Evolutionary conservation across 2,797 vertebrate species (phyloP), one percentile per base, ranked within the genome.

Genomic region (Gallinago solitaria): DNA sequence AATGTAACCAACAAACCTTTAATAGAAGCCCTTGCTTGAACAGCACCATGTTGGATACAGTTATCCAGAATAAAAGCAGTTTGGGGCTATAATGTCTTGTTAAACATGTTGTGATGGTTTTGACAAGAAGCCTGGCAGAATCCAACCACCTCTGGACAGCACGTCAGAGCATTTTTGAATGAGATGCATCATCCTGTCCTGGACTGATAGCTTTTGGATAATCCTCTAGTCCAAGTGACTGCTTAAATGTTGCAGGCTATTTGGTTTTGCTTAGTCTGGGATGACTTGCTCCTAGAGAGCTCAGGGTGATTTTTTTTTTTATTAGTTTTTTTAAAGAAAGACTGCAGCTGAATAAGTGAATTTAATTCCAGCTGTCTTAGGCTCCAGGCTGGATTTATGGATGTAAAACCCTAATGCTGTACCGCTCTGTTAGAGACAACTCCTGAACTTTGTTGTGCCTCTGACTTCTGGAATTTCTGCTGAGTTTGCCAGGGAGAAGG

Each of bases 191-290:
- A 43, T 76, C 75, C 61, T 89, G 53, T 73, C 45, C 67, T 77
- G 56, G 16, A 54, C 28, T 41, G 60, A 84, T 59, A 90, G 86
- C 33, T 92, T 90, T 12, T 35, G 37, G 60, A 33, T 94, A 94
- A 96, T 95, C 84, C 79, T 81, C 45, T 91, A 68, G 94, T 89
- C 82, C 45, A 87, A 69, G 64, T 47, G 51, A 74, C 41, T 77
- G 77, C 88, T 95, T 89, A 67, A 79, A 90, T 64, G 32, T 79
- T 96, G 53, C 48, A 68, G 28, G 24, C 71, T 78, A 15, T 82
- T 79, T 87, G 64, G 45, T 74, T 89, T 85, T 91, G 41, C 60
- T 68, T 27, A 16, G 24, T 87, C n/a, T 74, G 48, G 60, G 53
- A 57, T 87, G 60, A 61, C 51, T 77, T 89, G 30, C 37, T 89